These are phyloP conservation scores for Palythoa grandis DNA, from an alignment of 92 coral and sea anemone genomes.

Conservation along the genomic window DNA sequence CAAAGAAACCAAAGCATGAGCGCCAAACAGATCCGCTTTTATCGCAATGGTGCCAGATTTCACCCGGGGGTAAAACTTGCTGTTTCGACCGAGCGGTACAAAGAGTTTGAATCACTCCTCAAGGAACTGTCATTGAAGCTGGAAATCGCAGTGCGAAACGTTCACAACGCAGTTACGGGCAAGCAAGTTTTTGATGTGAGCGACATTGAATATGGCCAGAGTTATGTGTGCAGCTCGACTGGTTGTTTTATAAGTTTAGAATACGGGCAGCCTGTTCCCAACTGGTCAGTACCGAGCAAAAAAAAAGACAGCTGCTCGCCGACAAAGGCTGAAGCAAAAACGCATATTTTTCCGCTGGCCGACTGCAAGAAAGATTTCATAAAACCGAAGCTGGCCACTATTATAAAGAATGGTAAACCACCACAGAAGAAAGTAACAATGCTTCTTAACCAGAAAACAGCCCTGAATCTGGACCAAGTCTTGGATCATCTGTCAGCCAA, in stretches of 20 bases:
- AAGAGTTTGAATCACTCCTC: conserved; percentile 87
- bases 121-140: conserved; percentile 91
- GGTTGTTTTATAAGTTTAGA: conserved; percentile 70
- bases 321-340: conserved; percentile 30
- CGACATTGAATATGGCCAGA: conserved; percentile 86
- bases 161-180: conserved; percentile 84
- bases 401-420: conserved; percentile 94
- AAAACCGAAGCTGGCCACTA: conserved; percentile 94
- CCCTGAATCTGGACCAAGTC: conserved; percentile 88
- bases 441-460: conserved; percentile 93
- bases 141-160: conserved; percentile 88
- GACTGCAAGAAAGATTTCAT: conserved; percentile 83
- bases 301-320: conserved; percentile 50
- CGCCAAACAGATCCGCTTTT: conserved; percentile 98
- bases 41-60: conserved; percentile 94
- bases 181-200: conserved; percentile 78
- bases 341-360: neutral
- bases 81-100: conserved; percentile 95
- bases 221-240: conserved; percentile 89
- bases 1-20: conserved; percentile 94
- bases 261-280: conserved; percentile 68
- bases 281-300: conserved; percentile 76
- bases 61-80: conserved; percentile 92
- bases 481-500: conserved; percentile 95
- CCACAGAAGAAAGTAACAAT: conserved; percentile 99